Conservation (phyloP, 2,888 invertebrate genomes). For the Adelphocoris suturalis region DNA sequence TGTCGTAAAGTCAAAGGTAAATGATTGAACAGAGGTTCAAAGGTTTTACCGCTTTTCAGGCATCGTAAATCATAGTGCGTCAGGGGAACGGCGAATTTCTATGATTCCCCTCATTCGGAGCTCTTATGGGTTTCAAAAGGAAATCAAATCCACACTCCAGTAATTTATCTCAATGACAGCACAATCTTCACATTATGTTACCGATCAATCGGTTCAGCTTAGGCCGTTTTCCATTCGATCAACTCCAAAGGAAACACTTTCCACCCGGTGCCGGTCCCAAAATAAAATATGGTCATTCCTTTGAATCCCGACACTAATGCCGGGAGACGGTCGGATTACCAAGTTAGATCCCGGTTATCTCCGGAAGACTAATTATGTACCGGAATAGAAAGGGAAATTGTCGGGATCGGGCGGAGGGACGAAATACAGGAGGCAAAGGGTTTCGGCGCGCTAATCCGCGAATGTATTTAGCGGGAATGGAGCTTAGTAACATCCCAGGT, state of each 20-base stretch:
- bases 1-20: no score
- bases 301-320: slow-evolving; percentile 17
- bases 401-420: not conserved
- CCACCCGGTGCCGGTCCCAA: not conserved
- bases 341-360: slow-evolving; percentile 20
- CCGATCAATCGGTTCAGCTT: no score
- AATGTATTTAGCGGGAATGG: slow-evolving; percentile 53
- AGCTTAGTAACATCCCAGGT: slow-evolving; percentile 45
- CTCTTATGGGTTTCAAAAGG: no score
- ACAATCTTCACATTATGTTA: no score
- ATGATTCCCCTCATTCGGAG: no score
- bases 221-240: no score
- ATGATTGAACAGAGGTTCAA: no score
- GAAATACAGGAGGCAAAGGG: slow-evolving; percentile 13
- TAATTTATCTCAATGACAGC: no score
- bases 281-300: slow-evolving; percentile 32
- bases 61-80: no score
- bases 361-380: slow-evolving; percentile 48
- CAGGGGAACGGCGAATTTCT: no score
- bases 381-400: slow-evolving; percentile 37
- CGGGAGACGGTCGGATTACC: slow-evolving; percentile 29
- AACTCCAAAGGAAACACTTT: not conserved
- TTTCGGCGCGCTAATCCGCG: slow-evolving; percentile 54
- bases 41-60: no score
- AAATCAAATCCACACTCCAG: no score